Base-by-base conservation (phyloP, 2,797 vertebrate genomes). In the Nasua narica region DNA sequence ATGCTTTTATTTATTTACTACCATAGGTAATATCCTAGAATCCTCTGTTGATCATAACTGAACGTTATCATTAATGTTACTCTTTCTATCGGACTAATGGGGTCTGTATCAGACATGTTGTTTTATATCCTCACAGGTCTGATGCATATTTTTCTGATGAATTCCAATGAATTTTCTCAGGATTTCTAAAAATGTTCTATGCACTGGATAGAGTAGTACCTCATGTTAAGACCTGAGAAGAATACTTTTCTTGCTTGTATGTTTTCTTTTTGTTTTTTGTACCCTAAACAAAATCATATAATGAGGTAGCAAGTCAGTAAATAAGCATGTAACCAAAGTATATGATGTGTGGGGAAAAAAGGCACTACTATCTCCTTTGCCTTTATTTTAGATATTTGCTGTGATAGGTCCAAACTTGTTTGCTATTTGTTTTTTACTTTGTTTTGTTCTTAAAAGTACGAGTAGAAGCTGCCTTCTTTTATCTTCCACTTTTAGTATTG, bases 231-330 rank as follows among this genome's bases (percentile, higher is more conserved):
- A 74, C 5, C 19, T 74, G 35, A 93, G 83, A 60, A 89, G 37
- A 91, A 37, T 82, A 12, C 27, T 29, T 85, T 35, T 35, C 67
- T 32, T 90, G 46, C 78, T n/a, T 76, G 5, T 81, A n/a, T 48
- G 46, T 82, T 90, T 83, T 91, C 46, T 40, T 50, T 79, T 92
- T 86, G 19, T 27, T 58, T 83, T 95, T 88, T 87, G 56, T 82
- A 43, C 29, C 32, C 3, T 76, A 48, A 37, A 50, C 77, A 70
- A 69, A 95, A 43, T 67, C 60, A 67, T n/a, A 15, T 11, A 40
- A 11, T 54, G 23, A 85, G 35, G 2, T 58, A 65, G 5, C 35
- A 69, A 60, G 52, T 82, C 29, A 76, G 0, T 83, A 48, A 92
- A 48, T 2, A 92, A 70, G 50, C 19, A 21, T 52, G 23, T 43